Conservation (phyloP, 1,140 invertebrate genomes). For the Papilio polyxenes region DNA sequence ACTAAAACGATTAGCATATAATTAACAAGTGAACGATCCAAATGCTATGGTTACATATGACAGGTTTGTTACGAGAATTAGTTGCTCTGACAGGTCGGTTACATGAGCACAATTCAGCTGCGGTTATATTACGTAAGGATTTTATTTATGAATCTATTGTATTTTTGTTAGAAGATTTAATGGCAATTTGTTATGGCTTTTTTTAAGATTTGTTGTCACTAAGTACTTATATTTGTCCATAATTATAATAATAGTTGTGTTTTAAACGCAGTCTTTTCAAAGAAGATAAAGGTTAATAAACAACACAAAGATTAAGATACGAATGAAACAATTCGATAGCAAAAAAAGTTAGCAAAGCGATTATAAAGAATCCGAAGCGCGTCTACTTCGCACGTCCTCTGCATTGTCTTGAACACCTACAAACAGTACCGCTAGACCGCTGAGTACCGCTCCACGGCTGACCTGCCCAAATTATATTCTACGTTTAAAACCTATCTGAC, state of each 20-base stretch:
- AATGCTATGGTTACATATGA: background rate
- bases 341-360: slow-evolving; percentile 1
- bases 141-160: background rate
- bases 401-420: background rate
- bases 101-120: slow-evolving; percentile 7
- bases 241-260: too few species aligned
- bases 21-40: slow-evolving; percentile 5
- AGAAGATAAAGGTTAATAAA: background rate
- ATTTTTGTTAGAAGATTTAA: background rate
- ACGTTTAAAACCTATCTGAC: background rate
- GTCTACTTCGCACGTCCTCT: background rate
- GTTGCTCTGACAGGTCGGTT: slow-evolving; percentile 11
- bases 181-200: too few species aligned
- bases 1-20: slow-evolving; percentile 12
- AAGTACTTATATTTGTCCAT: too few species aligned
- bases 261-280: too few species aligned
- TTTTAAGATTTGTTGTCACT: too few species aligned
- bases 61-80: slow-evolving; percentile 20
- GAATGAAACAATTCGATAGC: background rate
- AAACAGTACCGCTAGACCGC: slow-evolving; percentile 12
- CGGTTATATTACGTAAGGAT: background rate
- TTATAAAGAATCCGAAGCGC: background rate
- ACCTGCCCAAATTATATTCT: slow-evolving; percentile 10
- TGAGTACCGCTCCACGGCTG: background rate
- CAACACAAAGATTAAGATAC: background rate